Evolutionary conservation across 2,113 vertebrate species (phyloP).

Genomic region (Stictonetta naevosa): DNA sequence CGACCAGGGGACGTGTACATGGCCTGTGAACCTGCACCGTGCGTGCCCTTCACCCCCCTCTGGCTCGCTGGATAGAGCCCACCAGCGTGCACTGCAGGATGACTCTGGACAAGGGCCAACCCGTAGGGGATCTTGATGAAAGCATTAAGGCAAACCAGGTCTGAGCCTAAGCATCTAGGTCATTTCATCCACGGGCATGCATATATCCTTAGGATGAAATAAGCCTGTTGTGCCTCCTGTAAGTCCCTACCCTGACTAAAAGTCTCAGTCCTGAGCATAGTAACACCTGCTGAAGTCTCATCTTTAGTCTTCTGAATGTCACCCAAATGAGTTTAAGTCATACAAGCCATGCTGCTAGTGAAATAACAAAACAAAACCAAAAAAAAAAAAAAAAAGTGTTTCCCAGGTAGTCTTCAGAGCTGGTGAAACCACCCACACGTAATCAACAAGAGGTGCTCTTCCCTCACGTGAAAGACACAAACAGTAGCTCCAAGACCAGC

Average conservation of each 20-base stretch:
- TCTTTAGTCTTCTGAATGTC: background rate
- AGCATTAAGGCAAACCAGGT: background rate
- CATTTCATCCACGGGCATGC: background rate
- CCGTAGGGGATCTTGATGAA: background rate
- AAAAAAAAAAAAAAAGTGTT: too few species aligned
- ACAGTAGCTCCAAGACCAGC: background rate
- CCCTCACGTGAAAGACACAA: background rate
- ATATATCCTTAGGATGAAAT: background rate
- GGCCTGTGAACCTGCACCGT: accelerated
- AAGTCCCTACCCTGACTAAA: background rate
- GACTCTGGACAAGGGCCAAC: background rate
- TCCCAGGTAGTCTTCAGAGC: too few species aligned
- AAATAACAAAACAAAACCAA: background rate
- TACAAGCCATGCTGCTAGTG: background rate
- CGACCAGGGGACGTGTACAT: accelerated
- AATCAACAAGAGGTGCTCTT: background rate
- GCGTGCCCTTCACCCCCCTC: background rate
- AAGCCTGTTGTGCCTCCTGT: accelerated
- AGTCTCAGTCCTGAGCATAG: accelerated
- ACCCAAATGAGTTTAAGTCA: accelerated
- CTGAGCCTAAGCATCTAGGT: background rate
- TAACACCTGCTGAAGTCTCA: background rate
- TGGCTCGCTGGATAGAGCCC: accelerated
- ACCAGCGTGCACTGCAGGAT: background rate
- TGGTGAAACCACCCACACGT: background rate